Base-by-base conservation (phyloP, 2,888 invertebrate genomes). In the Silvanus unidentatus region DNA sequence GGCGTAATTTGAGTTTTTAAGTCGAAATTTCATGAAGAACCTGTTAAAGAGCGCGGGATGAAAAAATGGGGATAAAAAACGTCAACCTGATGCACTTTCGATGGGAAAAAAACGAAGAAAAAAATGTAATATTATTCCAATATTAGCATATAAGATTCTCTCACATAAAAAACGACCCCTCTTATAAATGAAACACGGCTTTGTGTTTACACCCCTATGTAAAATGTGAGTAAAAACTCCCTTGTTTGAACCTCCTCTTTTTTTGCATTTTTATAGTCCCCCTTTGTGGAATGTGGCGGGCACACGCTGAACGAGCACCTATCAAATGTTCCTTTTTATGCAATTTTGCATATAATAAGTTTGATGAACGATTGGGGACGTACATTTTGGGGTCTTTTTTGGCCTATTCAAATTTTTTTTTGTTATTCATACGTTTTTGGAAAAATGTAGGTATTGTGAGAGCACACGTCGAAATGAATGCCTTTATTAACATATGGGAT, bases 161-260 rank as follows among this genome's bases (percentile, higher is more conserved):
- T 22, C 22, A 22, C 22, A 22, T 22, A 22, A 22, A 22, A 22
- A 22, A 22, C 3, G 3, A 22, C 22, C 8, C 22, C 22, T 8
- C 22, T 22, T 22, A 22, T 22, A 22, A 22, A 8, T 8, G 3
- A 22, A 22, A 22, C 22, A 5, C 8, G 3, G 3, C 3, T 22
- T 5, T 32, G n/a, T 32, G 10, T 32, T 5, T 35, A 8, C 53
- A 47, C 53, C 53, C 54, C 45, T 54, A 54, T 54, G 54, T 54
- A 47, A 49, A 54, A 46, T 45, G 32, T 40, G 40, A 50, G 43
- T 45, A 49, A 50, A 49, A 42, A 36, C 43, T 47, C 48, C 53
- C 38, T 43, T 34, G 44, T 50, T 48, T 50, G 48, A 48, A 47
- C 38, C 43, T 15, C 38, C 16, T 16, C 10, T 35, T 39, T 40